phyloP scores from a whole-genome alignment of 1,140 invertebrate species.

The Lucilia cuprina region DNA sequence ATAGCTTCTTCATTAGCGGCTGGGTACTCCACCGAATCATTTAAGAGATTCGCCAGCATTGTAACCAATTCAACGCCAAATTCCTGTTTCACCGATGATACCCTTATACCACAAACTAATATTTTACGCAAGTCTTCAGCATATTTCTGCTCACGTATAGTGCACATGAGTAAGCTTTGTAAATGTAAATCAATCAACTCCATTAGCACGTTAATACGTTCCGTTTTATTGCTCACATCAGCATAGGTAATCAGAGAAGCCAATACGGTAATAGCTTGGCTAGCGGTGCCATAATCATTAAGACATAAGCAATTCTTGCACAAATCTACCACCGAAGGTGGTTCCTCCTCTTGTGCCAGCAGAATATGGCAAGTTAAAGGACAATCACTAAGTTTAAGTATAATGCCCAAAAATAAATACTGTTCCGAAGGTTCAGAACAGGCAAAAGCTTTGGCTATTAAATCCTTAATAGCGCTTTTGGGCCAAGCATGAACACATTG shows the following conservation, averaged over 20 bases:
- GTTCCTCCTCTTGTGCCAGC: conserved; percentile 63
- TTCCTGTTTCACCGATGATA: conserved; percentile 50
- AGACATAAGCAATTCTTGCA: conserved; percentile 69
- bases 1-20: conserved; percentile 50
- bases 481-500: conserved; percentile 85
- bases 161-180: conserved; percentile 56
- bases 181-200: conserved; percentile 59
- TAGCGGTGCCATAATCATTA: conserved; percentile 69
- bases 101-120: conserved; percentile 53
- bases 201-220: conserved; percentile 44
- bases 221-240: conserved; percentile 37
- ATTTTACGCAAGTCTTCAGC: conserved; percentile 49
- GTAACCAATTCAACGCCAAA: conserved; percentile 55
- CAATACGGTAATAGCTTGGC: conserved; percentile 74
- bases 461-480: conserved; percentile 69
- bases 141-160: conserved; percentile 50
- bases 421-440: conserved; percentile 57
- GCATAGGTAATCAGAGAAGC: conserved; percentile 71
- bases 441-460: conserved; percentile 64
- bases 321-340: conserved; percentile 62
- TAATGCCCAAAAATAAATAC: conserved; percentile 60
- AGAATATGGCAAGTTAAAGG: conserved; percentile 66
- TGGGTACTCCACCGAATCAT: conserved; percentile 53
- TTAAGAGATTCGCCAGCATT: conserved; percentile 55
- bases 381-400: conserved; percentile 67